Evolutionary conservation across 2,888 invertebrate genomes (phyloP).

Genomic region (Dromius quadrimaculatus): DNA sequence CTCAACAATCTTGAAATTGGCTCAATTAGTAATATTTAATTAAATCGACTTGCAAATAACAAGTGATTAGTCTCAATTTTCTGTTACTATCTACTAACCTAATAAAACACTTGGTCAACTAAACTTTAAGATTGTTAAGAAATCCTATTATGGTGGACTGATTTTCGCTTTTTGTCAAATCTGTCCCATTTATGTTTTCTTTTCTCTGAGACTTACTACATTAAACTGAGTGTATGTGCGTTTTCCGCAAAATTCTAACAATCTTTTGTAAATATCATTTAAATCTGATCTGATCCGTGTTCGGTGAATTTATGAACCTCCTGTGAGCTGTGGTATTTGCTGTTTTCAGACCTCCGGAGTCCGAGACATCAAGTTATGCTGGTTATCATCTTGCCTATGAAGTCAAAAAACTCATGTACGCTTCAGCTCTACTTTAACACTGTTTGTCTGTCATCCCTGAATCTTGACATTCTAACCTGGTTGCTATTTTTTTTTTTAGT

Average conservation of each 20-base stretch:
- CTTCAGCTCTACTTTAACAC: constrained; percentile 70
- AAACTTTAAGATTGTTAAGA: too few species aligned
- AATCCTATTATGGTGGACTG: too few species aligned
- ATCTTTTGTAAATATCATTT: constrained; percentile 39
- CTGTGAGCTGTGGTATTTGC: constrained; percentile 67
- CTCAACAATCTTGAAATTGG: too few species aligned
- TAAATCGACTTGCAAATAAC: too few species aligned
- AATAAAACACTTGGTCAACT: too few species aligned
- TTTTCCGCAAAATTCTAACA: constrained; percentile 23
- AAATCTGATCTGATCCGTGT: constrained; percentile 34
- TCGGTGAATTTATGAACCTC: constrained; percentile 60
- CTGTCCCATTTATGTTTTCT: too few species aligned
- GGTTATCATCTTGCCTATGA: constrained; percentile 99
- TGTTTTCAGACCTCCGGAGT: constrained; percentile 89
- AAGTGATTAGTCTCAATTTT: too few species aligned
- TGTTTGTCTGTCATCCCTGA: constrained; percentile 62
- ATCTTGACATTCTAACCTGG: constrained; percentile 36
- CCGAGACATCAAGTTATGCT: constrained; percentile 94
- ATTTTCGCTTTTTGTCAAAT: too few species aligned
- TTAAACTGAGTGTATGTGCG: constrained; percentile 42
- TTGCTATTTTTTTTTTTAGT: constrained; percentile 46
- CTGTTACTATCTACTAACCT: too few species aligned
- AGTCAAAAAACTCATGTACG: constrained; percentile 99
- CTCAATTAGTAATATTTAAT: too few species aligned
- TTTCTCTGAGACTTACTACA: neutral